These are phyloP conservation scores for Oreonectes daqikongensis DNA, from an alignment of 2,797 vertebrate genomes.

Conservation along the genomic window DNA sequence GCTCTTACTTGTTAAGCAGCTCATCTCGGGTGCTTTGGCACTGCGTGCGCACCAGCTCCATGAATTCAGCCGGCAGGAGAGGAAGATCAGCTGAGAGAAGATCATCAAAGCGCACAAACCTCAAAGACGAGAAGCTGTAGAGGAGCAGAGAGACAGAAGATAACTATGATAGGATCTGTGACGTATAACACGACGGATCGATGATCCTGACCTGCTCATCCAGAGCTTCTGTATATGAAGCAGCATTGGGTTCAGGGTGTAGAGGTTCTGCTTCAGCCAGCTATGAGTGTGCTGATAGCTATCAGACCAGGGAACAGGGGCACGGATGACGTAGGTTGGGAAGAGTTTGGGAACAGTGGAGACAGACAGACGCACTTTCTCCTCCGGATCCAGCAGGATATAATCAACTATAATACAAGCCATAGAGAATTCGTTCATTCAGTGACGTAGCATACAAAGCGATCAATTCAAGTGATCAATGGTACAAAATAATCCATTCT, in stretches of 20 bases:
- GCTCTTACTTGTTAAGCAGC: slow-evolving; percentile 80
- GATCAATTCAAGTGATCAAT: no score
- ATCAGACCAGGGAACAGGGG: slow-evolving; percentile 85
- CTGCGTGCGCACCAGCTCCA: slow-evolving; percentile 76
- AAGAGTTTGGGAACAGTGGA: slow-evolving; percentile 75
- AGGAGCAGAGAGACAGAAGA: background rate
- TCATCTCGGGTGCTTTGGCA: slow-evolving; percentile 76
- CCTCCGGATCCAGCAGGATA: slow-evolving; percentile 83
- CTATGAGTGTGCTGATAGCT: slow-evolving; percentile 68
- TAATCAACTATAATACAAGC: slow-evolving; percentile 82
- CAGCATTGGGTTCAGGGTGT: slow-evolving; percentile 80
- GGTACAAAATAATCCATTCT: no score
- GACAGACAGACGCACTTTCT: slow-evolving; percentile 82
- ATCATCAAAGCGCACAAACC: slow-evolving; percentile 83
- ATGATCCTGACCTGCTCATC: slow-evolving; percentile 78
- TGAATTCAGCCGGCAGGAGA: slow-evolving; percentile 78
- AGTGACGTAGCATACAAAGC: no score
- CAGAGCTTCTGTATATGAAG: slow-evolving; percentile 81
- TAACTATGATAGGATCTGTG: background rate
- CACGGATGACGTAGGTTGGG: slow-evolving; percentile 79
- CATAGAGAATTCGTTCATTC: background rate
- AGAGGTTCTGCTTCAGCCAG: slow-evolving; percentile 83
- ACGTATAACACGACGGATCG: background rate
- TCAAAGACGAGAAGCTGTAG: slow-evolving; percentile 80
- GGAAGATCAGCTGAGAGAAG: slow-evolving; percentile 76